Evolutionary conservation across 2,888 invertebrate species (phyloP), one percentile per base, ranked within the genome.

Genomic region (Drosophila quinaria): DNA sequence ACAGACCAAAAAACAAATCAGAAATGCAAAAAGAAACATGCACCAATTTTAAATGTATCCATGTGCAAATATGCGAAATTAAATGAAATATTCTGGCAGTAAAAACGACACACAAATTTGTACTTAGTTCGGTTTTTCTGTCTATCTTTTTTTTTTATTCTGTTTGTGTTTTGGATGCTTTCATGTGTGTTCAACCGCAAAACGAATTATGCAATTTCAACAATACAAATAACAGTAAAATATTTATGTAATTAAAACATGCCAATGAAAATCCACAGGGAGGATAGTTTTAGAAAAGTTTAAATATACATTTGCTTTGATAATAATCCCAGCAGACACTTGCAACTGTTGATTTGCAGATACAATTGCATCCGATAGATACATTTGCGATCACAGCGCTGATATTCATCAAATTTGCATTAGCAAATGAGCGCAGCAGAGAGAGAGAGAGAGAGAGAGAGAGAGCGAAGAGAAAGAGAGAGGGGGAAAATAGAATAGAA

Each of bases 401-500:
- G 81, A 78, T 81, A 73, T 75, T 67, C 72, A 74, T 77, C 77
- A 81, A 68, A 89, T 84, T 75, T 85, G 89, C 85, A 79, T 85
- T 87, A 87, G 87, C 87, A 83, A 74, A 80, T 74, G 81, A 83
- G 67, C 52, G 64, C 76, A 73, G 56, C 54, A 63, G 51, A 74
- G 69, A 70, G 58, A 58, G 61, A 46, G 56, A 31, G 10, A 19
- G 39, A 44, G 52, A 52, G 44, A 25, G 42, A 69, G 64, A 60
- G 42, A 50, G 42, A 69, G 64, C 56, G 44, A 50, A 73, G 58
- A 58, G 61, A 46, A 60, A 31, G 11, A 19, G 39, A 44, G 52
- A 52, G 44, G 65, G 63, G 61, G 52, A 42, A 44, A n/a, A 31
- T 35, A 50, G 49, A 49, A 37, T 10, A 35, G 10, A 31, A 13